Percentiles rank a stretch among this genome's conserved stretches.
Conservation (phyloP, 2,797 vertebrate genomes). For the Chelon labrosus region DNA sequence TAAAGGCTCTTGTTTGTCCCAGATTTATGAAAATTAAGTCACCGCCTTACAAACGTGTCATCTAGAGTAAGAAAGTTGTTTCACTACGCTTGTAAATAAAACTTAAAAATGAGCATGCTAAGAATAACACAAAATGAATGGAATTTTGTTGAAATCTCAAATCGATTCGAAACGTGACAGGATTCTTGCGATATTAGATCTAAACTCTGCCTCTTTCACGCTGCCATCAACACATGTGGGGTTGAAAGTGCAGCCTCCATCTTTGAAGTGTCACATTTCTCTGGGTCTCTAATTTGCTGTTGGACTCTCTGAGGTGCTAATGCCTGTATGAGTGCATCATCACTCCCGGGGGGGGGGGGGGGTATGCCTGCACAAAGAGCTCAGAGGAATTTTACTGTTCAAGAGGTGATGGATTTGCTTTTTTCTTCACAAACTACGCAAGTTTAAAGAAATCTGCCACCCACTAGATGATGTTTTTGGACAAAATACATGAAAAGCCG, state of each 20-base stretch:
- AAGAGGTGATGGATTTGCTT: slow-evolving; percentile 33
- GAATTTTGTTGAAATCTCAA: neutral
- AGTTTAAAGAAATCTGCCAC: neutral
- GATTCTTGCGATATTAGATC: slow-evolving; percentile 3
- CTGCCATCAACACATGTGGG: neutral
- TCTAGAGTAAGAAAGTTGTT: neutral
- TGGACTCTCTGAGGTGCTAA: slow-evolving; percentile 52
- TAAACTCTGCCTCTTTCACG: slow-evolving; percentile 1
- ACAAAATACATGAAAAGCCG: neutral
- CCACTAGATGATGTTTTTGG: neutral
- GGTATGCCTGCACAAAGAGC: neutral
- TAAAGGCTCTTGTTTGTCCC: neutral
- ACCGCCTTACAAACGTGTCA: neutral
- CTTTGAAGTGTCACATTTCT: slow-evolving; percentile 55
- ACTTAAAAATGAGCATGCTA: neutral
- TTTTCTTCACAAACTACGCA: slow-evolving; percentile 16
- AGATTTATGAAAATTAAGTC: slow-evolving; percentile 12
- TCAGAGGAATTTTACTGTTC: slow-evolving; percentile 15
- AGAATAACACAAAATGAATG: no score
- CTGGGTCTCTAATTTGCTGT: slow-evolving; percentile 30
- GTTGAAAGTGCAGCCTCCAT: slow-evolving; percentile 47
- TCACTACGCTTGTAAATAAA: no score
- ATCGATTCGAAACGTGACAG: neutral
- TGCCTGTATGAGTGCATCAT: slow-evolving; percentile 28
- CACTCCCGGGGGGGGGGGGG: slow-evolving; percentile 1